Evolutionary conservation across 2,888 invertebrate genomes (phyloP).

Genomic region (Hypomecis punctinalis): DNA sequence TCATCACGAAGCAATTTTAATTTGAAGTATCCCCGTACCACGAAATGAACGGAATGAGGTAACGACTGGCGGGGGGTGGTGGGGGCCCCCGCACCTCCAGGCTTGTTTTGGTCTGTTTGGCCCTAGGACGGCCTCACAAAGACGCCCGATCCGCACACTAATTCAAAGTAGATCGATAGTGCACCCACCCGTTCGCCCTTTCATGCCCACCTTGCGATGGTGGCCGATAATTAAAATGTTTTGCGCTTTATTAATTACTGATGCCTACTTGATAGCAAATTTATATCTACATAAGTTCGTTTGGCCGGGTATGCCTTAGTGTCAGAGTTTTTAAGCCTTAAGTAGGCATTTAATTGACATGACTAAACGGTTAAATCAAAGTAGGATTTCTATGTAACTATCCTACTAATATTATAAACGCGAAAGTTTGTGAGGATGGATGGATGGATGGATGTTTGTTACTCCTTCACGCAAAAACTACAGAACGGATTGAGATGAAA

Average conservation of each 20-base stretch:
- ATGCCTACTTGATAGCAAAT: conserved; percentile 9
- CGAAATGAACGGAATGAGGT: conserved; percentile 66
- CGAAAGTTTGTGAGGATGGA: too few relatives aligned
- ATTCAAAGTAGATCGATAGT: conserved; percentile 84
- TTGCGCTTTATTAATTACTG: conserved; percentile 44
- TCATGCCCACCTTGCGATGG: conserved; percentile 71
- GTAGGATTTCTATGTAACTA: too few relatives aligned
- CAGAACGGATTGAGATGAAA: too few relatives aligned
- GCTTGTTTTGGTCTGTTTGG: conserved; percentile 85
- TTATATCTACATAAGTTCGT: not conserved
- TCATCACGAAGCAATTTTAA: conserved; percentile 49
- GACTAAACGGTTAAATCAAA: too few relatives aligned
- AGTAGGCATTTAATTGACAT: too few relatives aligned
- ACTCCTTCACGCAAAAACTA: too few relatives aligned
- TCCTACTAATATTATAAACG: too few relatives aligned
- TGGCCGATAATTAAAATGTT: conserved; percentile 74
- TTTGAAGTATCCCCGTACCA: conserved; percentile 62
- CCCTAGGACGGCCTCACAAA: conserved; percentile 82
- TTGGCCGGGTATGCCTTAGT: too few relatives aligned
- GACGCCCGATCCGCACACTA: conserved; percentile 84
- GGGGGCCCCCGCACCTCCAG: conserved; percentile 48
- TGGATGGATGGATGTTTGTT: too few relatives aligned
- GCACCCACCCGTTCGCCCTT: conserved; percentile 78
- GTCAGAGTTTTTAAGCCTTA: too few relatives aligned
- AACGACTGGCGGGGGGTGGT: conserved; percentile 67